phyloP scores from a whole-genome alignment of 2,888 invertebrate species.

The Drosophila limbata region DNA sequence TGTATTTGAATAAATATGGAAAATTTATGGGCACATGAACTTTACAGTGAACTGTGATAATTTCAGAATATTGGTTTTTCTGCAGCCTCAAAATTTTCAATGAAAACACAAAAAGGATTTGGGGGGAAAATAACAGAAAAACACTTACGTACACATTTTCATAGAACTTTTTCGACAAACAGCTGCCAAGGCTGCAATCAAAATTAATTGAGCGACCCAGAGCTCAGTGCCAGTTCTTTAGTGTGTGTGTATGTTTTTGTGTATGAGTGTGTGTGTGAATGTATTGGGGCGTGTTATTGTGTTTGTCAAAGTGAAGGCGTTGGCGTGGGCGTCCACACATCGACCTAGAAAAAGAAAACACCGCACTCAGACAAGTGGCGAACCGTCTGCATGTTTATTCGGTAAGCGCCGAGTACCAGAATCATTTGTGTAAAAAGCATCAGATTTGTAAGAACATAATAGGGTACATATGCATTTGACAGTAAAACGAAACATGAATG shows the following conservation, averaged over 20 bases:
- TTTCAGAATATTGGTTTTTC: constrained; percentile 20
- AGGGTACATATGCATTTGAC: background rate
- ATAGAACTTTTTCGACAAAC: constrained; percentile 42
- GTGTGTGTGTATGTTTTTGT: constrained; percentile 1
- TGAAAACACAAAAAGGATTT: constrained; percentile 36
- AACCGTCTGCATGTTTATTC: constrained; percentile 30
- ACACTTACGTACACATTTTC: constrained; percentile 46
- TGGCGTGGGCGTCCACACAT: constrained; percentile 60
- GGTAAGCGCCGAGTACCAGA: constrained; percentile 7
- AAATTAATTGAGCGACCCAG: constrained; percentile 76
- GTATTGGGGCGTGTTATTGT: constrained; percentile 19
- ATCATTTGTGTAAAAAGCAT: constrained; percentile 59
- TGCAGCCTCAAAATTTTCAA: constrained; percentile 21
- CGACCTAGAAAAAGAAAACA: constrained; percentile 60
- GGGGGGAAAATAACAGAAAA: constrained; percentile 23
- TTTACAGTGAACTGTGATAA: constrained; percentile 47
- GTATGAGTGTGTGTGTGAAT: constrained; percentile 5
- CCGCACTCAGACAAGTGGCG: constrained; percentile 51
- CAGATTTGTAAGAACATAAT: constrained; percentile 48
- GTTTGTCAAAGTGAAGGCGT: constrained; percentile 73
- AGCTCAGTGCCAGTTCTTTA: constrained; percentile 54
- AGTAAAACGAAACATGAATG: constrained; percentile 6
- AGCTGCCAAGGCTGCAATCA: constrained; percentile 78
- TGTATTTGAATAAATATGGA: constrained; percentile 16
- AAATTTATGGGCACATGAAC: constrained; percentile 53